Base-by-base conservation (phyloP, 2,113 vertebrate species). In the Eleginops maclovinus region DNA sequence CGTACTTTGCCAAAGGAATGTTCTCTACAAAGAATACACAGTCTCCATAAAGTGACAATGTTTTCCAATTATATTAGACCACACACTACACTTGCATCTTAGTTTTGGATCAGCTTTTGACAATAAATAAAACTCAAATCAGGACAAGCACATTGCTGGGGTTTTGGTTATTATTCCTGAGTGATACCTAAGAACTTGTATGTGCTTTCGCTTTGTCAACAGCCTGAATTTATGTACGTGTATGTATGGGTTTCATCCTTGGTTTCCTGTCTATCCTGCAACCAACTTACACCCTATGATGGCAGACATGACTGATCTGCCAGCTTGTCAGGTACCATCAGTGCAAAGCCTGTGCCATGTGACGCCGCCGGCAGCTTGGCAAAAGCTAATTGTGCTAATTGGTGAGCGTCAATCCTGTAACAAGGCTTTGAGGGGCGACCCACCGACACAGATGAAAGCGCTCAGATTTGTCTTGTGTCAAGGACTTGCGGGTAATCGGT, bases 361-460 rank as follows among this genome's bases (percentile, higher is more conserved):
- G 95, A 96, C 92, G 75, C 85, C 85, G 90, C 90, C 82, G 85
- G 87, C 83, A 86, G 88, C 89, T 92, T 96, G 90, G 86, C 92
- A 91, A 94, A 94, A 95, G 91, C 91, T 95, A 96, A 95, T 95
- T 95, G 89, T 91, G 88, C 93, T 97, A 96, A 97, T 96, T 96
- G 95, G 92, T 81, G 79, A 92, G 89, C 90, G 88, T 92, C 94
- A 95, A 95, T 96, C 93, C 94, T 93, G 91, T 92, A 96, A 96
- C 94, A 73, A 93, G 93, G 94, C 94, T 96, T 96, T 95, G 95
- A 95, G 96, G 93, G 93, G 88, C 59, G 87, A 94, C 94, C 93
- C 95, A 93, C 93, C 92, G 87, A 92, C 93, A 88, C 92, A 96
- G 94, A 96, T 96, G 93, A 96, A 96, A 97, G 95, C 86, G 65